Conservation (phyloP, 2,797 vertebrate species). For the Mus minutoides region DNA sequence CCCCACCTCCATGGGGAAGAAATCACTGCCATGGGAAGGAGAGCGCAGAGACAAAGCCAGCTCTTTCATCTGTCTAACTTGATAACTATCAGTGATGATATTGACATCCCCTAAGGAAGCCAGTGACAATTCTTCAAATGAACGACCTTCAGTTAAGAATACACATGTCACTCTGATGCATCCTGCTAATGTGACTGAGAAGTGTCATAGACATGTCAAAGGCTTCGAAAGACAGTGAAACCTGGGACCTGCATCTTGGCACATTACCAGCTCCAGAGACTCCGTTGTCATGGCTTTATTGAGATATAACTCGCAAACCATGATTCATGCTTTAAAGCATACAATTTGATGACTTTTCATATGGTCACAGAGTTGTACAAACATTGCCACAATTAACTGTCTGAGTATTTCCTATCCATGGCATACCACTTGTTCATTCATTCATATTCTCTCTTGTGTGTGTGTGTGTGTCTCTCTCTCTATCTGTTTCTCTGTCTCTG, state of each 20-base stretch:
- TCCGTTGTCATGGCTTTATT: neutral
- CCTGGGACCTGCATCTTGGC: neutral
- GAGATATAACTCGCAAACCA: neutral
- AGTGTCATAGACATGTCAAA: neutral
- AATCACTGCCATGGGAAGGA: neutral
- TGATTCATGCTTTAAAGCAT: neutral
- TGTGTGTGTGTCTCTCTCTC: neutral
- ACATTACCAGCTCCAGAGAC: neutral
- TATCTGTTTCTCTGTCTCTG: neutral
- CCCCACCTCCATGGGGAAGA: neutral
- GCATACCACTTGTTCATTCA: neutral
- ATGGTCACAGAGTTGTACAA: neutral
- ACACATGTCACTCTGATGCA: neutral
- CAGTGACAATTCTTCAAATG: neutral
- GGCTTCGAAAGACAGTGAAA: neutral
- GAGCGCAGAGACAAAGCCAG: neutral
- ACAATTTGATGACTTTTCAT: neutral
- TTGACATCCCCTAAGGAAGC: neutral
- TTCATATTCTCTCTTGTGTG: neutral
- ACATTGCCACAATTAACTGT: neutral
- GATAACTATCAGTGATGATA: neutral
- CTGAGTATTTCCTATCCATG: neutral
- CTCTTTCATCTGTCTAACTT: conserved; percentile 30
- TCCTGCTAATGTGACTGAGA: neutral
- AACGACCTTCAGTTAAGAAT: neutral